Conservation (phyloP, 2,797 vertebrate species). For the Tenualosa ilisha region DNA sequence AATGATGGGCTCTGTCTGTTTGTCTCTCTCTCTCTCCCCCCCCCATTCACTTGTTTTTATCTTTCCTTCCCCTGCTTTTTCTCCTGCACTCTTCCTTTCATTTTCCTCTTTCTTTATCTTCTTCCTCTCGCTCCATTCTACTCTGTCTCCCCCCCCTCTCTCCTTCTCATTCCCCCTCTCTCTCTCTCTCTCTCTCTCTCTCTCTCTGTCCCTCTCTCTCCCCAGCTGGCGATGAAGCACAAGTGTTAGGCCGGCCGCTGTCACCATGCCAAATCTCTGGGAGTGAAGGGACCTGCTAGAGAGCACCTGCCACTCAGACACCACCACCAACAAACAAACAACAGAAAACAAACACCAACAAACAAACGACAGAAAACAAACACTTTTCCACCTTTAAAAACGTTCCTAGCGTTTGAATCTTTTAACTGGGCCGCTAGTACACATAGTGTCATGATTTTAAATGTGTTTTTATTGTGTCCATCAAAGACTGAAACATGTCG, state of each 20-base stretch:
- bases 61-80: background rate
- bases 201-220: constrained; percentile 51
- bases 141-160: background rate
- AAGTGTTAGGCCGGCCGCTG: constrained; percentile 86
- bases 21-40: background rate
- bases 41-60: background rate
- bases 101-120: constrained; percentile 16
- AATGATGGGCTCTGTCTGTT: background rate
- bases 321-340: constrained; percentile 27
- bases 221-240: constrained; percentile 98
- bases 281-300: constrained; percentile 53
- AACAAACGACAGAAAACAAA: too few species aligned
- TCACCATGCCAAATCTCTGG: constrained; percentile 63
- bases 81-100: background rate
- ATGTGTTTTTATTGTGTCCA: background rate
- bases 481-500: background rate
- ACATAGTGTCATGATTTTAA: background rate
- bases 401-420: background rate
- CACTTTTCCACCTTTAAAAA: too few species aligned
- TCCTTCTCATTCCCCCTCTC: constrained; percentile 24
- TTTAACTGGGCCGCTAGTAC: background rate
- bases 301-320: constrained; percentile 66
- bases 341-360: too few species aligned
- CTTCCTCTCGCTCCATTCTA: background rate
- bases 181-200: constrained; percentile 37